Percentiles rank a stretch among this genome's conserved stretches.
Conservation (phyloP, 1,140 invertebrate species). For the Drusus annulatus region DNA sequence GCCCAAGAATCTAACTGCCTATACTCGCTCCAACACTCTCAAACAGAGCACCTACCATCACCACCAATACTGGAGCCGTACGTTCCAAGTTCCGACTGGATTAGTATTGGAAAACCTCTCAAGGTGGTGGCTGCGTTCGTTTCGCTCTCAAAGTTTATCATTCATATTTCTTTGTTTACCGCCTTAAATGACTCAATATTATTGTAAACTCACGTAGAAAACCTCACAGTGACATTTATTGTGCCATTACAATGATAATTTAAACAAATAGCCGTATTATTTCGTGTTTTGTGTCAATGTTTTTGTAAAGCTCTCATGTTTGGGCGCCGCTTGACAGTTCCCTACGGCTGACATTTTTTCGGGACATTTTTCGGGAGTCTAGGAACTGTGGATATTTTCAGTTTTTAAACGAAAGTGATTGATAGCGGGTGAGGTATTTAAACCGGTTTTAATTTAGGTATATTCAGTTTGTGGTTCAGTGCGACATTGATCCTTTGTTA, state of each 20-base stretch:
- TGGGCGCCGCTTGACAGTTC: conserved; percentile 12
- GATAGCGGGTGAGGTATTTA: not conserved
- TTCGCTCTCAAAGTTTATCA: not conserved
- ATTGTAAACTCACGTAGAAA: not conserved
- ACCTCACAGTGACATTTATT: conserved; percentile 1
- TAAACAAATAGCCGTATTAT: not conserved
- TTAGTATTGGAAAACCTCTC: conserved; percentile 16
- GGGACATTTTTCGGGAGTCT: no score
- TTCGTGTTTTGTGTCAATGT: conserved; percentile 15
- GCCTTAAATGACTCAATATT: conserved; percentile 12
- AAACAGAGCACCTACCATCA: not conserved
- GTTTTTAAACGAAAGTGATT: not conserved
- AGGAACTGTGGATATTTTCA: conserved; percentile 2
- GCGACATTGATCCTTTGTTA: not conserved
- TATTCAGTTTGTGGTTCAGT: not conserved
- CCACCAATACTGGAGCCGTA: not conserved
- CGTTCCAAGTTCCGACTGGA: conserved; percentile 1
- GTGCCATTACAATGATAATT: not conserved
- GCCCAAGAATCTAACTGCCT: no score
- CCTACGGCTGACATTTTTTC: not conserved
- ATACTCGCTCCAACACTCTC: not conserved
- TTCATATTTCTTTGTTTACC: conserved; percentile 24
- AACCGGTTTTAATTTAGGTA: not conserved
- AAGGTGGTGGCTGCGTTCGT: not conserved
- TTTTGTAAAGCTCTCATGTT: conserved; percentile 4